Evolutionary conservation across 2,888 invertebrate genomes (phyloP), one percentile per base, ranked within the genome.

Genomic region (Euproctis similis): DNA sequence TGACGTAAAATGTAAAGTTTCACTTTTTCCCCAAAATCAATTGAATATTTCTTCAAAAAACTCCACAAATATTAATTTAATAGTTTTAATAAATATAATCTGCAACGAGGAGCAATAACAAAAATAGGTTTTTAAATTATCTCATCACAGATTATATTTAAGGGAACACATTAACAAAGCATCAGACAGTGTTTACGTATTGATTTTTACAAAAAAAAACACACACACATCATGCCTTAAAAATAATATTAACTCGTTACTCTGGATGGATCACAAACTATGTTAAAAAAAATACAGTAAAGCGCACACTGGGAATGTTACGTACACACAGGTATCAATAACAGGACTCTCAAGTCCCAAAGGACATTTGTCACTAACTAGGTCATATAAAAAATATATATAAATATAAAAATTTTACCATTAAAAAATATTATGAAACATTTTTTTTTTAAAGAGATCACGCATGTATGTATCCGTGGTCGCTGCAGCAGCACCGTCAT

Each of bases 281-380:
- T 61, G 76, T 76, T 81, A 80, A 76, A 65, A 50, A 58, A 41
- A 47, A 50, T 56, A 72, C 71, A 80, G 69, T 70, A 67, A 80
- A 80, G 77, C 76, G 58, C 80, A 80, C 68, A 80, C 78, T 71
- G 72, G 82, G 80, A 81, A 84, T 82, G 82, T 82, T 76, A 76
- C 64, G 75, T 73, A 64, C 66, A 72, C 73, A 84, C 82, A 84
- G 82, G 84, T 84, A 84, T 82, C 82, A 84, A 84, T 81, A 59
- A 60, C 59, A 57, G 28, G 28, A 28, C 28, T 28, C 22, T n/a
- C n/a, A n/a, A 17, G 28, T 36, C 48, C 48, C 18, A 30, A 30
- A 42, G 53, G 49, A 49, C 39, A 14, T 4, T 14, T 14, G 42
- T 56, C 56, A 62, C 59, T 64, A 70, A 63, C 69, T 62, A 76